Percentiles rank a stretch among this genome's conserved stretches.
Conservation (phyloP, 2,113 vertebrate species). For the Oryzias curvinotus region DNA sequence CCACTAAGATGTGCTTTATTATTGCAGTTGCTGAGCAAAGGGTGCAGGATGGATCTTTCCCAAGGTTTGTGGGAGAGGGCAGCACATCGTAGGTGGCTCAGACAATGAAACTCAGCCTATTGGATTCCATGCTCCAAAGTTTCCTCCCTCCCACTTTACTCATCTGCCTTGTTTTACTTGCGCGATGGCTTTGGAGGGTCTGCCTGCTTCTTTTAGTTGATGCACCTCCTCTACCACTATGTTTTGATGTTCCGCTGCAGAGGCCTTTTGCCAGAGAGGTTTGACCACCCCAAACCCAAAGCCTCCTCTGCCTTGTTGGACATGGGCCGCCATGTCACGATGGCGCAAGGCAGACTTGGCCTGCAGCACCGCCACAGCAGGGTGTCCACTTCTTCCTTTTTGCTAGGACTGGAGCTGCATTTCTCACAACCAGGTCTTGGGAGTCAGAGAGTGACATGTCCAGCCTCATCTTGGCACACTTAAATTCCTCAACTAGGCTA, state of each 20-base stretch:
- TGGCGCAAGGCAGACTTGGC: too few species aligned
- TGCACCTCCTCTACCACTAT: too few species aligned
- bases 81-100: too few species aligned
- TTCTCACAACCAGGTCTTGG: not conserved
- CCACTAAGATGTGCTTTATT: too few species aligned
- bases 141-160: not conserved
- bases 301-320: not conserved
- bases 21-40: not conserved
- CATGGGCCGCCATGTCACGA: not conserved
- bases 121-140: too few species aligned
- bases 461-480: not conserved
- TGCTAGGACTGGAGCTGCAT: not conserved
- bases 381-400: not conserved
- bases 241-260: not conserved
- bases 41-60: too few species aligned
- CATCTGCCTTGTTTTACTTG: not conserved
- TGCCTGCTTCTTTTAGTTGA: conserved; percentile 5
- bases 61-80: too few species aligned
- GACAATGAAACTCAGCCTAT: too few species aligned
- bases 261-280: not conserved
- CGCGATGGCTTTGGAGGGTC: not conserved
- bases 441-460: not conserved
- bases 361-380: too few species aligned
- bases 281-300: too few species aligned
- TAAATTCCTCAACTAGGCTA: not conserved